These are phyloP conservation scores for Steatocranus sp. DNA, from an alignment of 2,797 vertebrate genomes.

Conservation along the genomic window DNA sequence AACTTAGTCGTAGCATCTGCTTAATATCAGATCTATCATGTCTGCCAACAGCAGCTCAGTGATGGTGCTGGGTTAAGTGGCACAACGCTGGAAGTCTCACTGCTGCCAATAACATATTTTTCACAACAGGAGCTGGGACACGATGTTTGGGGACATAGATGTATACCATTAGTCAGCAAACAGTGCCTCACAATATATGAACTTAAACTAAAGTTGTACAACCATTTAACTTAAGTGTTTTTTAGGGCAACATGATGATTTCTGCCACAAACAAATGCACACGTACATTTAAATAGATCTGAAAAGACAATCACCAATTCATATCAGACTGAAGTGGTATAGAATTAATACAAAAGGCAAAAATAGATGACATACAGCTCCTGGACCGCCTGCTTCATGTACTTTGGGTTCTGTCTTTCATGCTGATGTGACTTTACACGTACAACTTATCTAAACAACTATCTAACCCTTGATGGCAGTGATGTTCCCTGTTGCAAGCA, in stretches of 20 bases:
- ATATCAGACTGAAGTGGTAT: neutral
- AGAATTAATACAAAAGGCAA: neutral
- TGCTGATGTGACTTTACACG: neutral
- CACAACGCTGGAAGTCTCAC: neutral
- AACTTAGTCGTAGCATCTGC: accelerated
- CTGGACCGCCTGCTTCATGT: accelerated
- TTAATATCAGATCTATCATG: neutral
- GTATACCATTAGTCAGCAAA: neutral
- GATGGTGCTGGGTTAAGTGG: accelerated
- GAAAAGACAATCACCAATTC: accelerated
- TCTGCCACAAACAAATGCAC: neutral
- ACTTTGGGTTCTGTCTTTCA: neutral
- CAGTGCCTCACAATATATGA: neutral
- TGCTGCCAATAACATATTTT: neutral
- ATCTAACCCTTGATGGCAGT: neutral
- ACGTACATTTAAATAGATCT: neutral
- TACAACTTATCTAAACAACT: neutral
- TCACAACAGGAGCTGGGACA: neutral
- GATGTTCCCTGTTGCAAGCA: accelerated
- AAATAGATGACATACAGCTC: accelerated
- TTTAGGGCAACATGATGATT: neutral
- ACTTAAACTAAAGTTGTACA: accelerated
- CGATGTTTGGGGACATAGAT: accelerated
- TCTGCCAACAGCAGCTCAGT: neutral
- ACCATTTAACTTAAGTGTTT: neutral